phyloP scores from a whole-genome alignment of 2,797 vertebrate species.

The Numenius phaeopus region DNA sequence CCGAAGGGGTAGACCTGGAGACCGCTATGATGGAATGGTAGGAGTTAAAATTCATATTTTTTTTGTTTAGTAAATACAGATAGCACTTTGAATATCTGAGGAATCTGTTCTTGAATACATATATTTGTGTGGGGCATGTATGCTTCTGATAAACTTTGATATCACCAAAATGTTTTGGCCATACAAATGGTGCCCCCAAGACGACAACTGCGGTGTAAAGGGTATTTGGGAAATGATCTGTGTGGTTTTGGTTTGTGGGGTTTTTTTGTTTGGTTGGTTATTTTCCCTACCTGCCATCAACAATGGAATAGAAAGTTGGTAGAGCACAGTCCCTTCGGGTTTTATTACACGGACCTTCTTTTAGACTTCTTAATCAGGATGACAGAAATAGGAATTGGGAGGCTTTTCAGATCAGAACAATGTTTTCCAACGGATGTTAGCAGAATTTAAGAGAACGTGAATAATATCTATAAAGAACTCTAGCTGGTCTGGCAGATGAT shows the following conservation, averaged over 20 bases:
- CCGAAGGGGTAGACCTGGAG: slow-evolving; percentile 92
- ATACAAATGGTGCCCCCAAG: neutral
- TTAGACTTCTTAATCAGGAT: neutral
- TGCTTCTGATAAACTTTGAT: neutral
- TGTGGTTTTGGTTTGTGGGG: neutral
- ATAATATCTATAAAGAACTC: neutral
- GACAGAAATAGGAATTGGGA: neutral
- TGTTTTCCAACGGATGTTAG: neutral
- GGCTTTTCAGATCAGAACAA: neutral
- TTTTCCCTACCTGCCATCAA: neutral
- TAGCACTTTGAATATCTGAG: neutral
- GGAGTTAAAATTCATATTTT: slow-evolving; percentile 53
- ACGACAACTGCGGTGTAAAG: neutral
- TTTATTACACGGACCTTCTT: neutral
- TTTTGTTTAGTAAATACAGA: neutral
- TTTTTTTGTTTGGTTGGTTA: neutral
- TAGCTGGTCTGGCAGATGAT: neutral
- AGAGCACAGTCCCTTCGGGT: neutral
- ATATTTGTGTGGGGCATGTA: neutral
- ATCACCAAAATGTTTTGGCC: neutral
- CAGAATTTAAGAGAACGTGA: neutral
- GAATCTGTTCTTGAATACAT: neutral
- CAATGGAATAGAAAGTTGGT: neutral
- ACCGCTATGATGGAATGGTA: slow-evolving; percentile 97
- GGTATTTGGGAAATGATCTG: neutral